A percentile compares a stretch with the other conserved stretches of the same genome.
Evolutionary conservation across 2,888 invertebrate species (phyloP).

Genomic region (Acrobasis suavella): DNA sequence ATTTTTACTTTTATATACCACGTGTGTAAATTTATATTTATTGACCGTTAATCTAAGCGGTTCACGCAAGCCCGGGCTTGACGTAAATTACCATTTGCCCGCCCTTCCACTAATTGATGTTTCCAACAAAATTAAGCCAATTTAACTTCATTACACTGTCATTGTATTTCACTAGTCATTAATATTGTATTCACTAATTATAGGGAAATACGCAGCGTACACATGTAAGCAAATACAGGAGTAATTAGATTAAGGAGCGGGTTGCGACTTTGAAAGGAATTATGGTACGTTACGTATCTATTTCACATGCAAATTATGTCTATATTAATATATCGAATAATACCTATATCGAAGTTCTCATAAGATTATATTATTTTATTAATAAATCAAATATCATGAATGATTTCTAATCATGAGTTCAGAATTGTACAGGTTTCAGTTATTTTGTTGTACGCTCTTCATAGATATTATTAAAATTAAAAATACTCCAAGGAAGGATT

Average conservation of each 20-base stretch:
- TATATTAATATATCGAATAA: too few relatives aligned
- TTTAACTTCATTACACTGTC: conserved; percentile 59
- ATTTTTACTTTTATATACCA: conserved; percentile 1
- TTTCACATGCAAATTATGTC: background rate
- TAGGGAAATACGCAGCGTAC: conserved; percentile 8
- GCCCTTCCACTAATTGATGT: conserved; percentile 57
- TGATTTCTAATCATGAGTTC: too few relatives aligned
- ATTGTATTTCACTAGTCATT: conserved; percentile 54
- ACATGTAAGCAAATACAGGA: background rate
- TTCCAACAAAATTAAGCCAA: conserved; percentile 60
- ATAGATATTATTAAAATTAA: too few relatives aligned
- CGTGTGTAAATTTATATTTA: conserved; percentile 38
- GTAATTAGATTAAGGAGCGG: conserved; percentile 5
- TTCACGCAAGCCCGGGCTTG: conserved; percentile 37
- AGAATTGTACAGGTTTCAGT: too few relatives aligned
- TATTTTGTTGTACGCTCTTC: too few relatives aligned
- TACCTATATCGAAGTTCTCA: too few relatives aligned
- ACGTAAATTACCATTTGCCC: conserved; percentile 50
- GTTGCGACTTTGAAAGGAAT: background rate
- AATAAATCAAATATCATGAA: too few relatives aligned
- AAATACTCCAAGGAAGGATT: too few relatives aligned
- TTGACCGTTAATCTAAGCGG: conserved; percentile 50
- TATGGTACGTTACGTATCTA: background rate
- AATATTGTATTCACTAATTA: conserved; percentile 43
- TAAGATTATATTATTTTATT: too few relatives aligned